A percentile compares a stretch with the other conserved stretches of the same genome.
Conservation (phyloP, 2,888 invertebrate genomes). For the Romanomermis culicivorax region DNA sequence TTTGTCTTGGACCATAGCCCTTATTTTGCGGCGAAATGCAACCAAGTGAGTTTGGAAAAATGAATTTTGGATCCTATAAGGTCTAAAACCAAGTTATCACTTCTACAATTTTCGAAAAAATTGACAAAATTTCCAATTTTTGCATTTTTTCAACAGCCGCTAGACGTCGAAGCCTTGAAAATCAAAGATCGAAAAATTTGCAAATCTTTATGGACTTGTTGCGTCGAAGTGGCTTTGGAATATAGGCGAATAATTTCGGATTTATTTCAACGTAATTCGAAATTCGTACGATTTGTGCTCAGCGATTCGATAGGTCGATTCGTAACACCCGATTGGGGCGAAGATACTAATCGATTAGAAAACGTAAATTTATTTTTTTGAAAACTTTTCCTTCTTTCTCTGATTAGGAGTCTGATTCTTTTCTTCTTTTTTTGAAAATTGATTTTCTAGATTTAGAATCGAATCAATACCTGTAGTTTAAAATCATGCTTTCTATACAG, state of each 20-base stretch:
- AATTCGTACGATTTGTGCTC: conserved; percentile 52
- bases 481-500: not conserved
- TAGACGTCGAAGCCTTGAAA: not conserved
- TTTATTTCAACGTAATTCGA: conserved; percentile 48
- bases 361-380: not conserved
- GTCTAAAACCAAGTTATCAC: no score
- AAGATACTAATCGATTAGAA: conserved; percentile 17
- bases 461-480: not conserved
- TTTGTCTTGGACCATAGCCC: conserved; percentile 84
- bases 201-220: conserved; percentile 86
- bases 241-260: conserved; percentile 93
- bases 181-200: conserved; percentile 36
- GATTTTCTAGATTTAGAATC: no score
- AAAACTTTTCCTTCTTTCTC: no score
- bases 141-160: not conserved
- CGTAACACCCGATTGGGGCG: conserved; percentile 57
- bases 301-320: conserved; percentile 65
- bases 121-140: no score
- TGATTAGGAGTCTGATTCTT: no score
- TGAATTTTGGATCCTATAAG: no score
- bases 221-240: conserved; percentile 79
- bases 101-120: no score
- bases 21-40: conserved; percentile 53
- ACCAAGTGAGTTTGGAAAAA: conserved; percentile 10
- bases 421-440: no score